Conservation (phyloP, 2,888 invertebrate genomes). For the Pandemis cinnamomeana region DNA sequence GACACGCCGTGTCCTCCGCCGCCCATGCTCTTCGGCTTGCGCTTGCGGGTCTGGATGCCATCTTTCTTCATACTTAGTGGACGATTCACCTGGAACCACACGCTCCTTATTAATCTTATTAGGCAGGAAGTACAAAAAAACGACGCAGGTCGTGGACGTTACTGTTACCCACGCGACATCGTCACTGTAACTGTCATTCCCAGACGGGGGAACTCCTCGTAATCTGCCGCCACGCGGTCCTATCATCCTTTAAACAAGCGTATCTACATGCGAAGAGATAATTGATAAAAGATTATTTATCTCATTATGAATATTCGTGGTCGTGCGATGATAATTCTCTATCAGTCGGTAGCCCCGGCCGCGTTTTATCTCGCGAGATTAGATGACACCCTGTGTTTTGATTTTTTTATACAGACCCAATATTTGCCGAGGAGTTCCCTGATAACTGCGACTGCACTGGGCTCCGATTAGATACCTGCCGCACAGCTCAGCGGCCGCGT, state of each 20-base stretch:
- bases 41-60: constrained; percentile 98
- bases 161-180: constrained; percentile 34
- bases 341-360: constrained; percentile 82
- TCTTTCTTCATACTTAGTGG: constrained; percentile 99
- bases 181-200: constrained; percentile 43
- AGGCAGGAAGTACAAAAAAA: neutral
- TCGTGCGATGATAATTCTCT: constrained; percentile 80
- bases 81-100: constrained; percentile 90
- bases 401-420: constrained; percentile 78
- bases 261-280: constrained; percentile 80
- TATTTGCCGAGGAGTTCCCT: constrained; percentile 84
- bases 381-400: constrained; percentile 84
- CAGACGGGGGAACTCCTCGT: constrained; percentile 72
- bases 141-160: constrained; percentile 1
- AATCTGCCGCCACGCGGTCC: constrained; percentile 72
- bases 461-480: constrained; percentile 76
- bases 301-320: constrained; percentile 84
- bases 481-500: constrained; percentile 47
- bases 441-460: constrained; percentile 71
- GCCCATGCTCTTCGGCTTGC: constrained; percentile 91
- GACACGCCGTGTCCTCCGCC: constrained; percentile 62
- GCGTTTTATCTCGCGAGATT: constrained; percentile 82
- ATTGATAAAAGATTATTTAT: constrained; percentile 85
- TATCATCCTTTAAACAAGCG: constrained; percentile 83
- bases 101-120: constrained; percentile 14